These are phyloP conservation scores for Diadegma fenestrale DNA, from an alignment of 2,888 invertebrate species.

Conservation along the genomic window DNA sequence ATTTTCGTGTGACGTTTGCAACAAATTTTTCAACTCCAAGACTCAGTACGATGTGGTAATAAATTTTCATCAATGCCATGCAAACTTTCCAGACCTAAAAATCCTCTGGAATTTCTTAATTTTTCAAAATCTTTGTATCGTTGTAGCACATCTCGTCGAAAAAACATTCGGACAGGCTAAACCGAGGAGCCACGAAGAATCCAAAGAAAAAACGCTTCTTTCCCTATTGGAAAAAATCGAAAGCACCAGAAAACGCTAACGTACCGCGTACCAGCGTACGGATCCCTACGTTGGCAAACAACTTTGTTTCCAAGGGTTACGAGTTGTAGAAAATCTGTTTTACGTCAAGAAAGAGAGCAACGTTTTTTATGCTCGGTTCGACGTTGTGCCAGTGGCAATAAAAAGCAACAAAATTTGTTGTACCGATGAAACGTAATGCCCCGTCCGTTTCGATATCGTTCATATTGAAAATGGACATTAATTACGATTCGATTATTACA, in stretches of 20 bases:
- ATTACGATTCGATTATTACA: not conserved
- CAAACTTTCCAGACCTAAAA: not conserved
- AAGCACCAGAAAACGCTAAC: constrained; percentile 38
- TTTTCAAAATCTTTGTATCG: constrained; percentile 11
- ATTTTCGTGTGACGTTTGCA: constrained; percentile 80
- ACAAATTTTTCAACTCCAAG: constrained; percentile 83
- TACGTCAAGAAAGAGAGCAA: not conserved
- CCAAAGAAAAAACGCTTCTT: constrained; percentile 77
- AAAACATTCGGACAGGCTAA: constrained; percentile 82
- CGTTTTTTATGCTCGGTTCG: not conserved
- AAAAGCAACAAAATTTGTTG: not conserved
- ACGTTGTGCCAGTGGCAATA: not conserved
- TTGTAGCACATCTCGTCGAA: constrained; percentile 82
- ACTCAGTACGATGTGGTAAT: constrained; percentile 82
- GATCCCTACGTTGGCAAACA: constrained; percentile 75
- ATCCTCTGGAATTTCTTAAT: not conserved
- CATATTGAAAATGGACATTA: not conserved
- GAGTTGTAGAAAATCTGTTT: constrained; percentile 33
- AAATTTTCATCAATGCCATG: constrained; percentile 28
- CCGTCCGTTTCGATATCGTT: not conserved
- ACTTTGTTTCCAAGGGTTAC: constrained; percentile 79
- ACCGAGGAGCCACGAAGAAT: constrained; percentile 73
- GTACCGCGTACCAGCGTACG: constrained; percentile 37
- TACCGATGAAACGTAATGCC: constrained; percentile 3
- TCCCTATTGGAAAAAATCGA: constrained; percentile 66